Percentiles rank a stretch among this genome's conserved stretches.
Evolutionary conservation across 2,113 vertebrate species (phyloP).

Genomic region (Condylura cristata): DNA sequence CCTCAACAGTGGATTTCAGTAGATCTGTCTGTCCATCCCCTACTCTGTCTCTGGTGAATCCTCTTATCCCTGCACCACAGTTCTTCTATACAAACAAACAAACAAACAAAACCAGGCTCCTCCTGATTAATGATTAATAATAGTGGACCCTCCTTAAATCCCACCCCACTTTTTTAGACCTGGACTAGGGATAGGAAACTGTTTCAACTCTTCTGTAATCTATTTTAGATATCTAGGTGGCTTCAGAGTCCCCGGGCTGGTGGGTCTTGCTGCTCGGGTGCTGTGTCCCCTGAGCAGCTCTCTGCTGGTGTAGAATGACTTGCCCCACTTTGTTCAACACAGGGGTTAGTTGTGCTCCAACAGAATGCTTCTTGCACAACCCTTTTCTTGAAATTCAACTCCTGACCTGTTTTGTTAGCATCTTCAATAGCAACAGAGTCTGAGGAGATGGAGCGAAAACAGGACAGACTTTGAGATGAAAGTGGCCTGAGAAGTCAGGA

Average conservation of each 20-base stretch:
- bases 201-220: not conserved
- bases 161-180: not conserved
- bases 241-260: not conserved
- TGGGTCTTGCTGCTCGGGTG: constrained; percentile 35
- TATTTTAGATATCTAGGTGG: constrained; percentile 5
- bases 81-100: too few species aligned
- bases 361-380: constrained; percentile 24
- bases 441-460: constrained; percentile 37
- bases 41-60: too few species aligned
- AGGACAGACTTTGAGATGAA: constrained; percentile 14
- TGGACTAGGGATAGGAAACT: not conserved
- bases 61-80: too few species aligned
- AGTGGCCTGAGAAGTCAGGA: not conserved
- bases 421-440: constrained; percentile 31
- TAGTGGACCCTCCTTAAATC: not conserved
- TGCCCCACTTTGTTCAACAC: constrained; percentile 6
- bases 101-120: not conserved
- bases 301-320: constrained; percentile 56
- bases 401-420: constrained; percentile 56
- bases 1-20: too few species aligned
- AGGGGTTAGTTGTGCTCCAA: constrained; percentile 48
- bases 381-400: constrained; percentile 72
- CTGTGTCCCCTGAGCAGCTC: not conserved
- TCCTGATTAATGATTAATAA: not conserved
- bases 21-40: too few species aligned